Base-by-base conservation (phyloP, 2,113 vertebrate species). In the Phaethornis superciliosus region DNA sequence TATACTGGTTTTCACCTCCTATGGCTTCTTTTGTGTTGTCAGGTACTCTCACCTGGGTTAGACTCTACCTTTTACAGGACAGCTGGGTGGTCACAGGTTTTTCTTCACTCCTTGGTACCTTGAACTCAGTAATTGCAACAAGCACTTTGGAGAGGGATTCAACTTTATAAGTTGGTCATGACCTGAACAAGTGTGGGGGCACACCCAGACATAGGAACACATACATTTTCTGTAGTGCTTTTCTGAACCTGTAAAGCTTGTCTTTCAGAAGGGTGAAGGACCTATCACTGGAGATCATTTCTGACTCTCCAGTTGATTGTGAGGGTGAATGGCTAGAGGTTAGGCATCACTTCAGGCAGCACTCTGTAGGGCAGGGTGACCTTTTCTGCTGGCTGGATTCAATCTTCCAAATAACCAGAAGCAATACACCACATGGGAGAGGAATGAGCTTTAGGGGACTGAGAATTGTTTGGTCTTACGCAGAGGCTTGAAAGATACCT, bases 361-460 rank as follows among this genome's bases (percentile, higher is more conserved):
- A 35, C 23, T 72, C 10, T 1, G 5, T 40, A 72, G 30, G 33
- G 23, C 32, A 65, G 13, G 8, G 12, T 62, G 33, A 92, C 52
- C 35, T 90, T 88, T 83, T 62, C n/a, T 74, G 6, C 30, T 62
- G 15, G 42, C 52, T 33, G 32, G 83, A 46, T 75, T 81, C 56
- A 71, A 10, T 55, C 52, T 75, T 89, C 24, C 7, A 33, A 74
- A 59, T 65, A 91, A 70, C 26, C 3, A 0, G 30, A 15, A 59
- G 9, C 37, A 46, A 26, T 70, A 30, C 9, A 47, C 28, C 6
- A 15, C 0, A 1, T 0, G 4, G 10, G 12, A 11, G 27, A 55
- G 42, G 13, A 84, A 32, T 33, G 5, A 75, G 26, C 13, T 94
- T 56, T 32, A 33, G 42, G 60, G 44, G 15, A 46, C 20, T 0